Evolutionary conservation across 2,113 vertebrate genomes (phyloP).

Genomic region (Rhinopomastus cyanomelas): DNA sequence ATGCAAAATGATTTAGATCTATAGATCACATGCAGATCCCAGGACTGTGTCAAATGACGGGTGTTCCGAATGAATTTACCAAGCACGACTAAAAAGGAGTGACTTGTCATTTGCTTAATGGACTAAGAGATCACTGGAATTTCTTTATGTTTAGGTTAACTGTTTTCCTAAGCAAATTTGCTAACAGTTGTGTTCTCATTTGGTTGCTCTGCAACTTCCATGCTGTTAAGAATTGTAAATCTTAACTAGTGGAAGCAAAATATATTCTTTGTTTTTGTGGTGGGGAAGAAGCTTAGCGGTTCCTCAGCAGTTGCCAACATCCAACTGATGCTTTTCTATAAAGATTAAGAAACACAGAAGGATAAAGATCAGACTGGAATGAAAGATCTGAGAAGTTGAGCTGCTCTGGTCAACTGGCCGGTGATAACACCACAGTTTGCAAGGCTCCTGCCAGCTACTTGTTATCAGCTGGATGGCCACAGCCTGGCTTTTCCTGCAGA

Average conservation of each 20-base stretch:
- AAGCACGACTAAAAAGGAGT: neutral
- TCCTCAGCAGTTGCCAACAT: neutral
- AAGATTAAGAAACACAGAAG: neutral
- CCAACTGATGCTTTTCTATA: neutral
- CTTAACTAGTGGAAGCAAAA: neutral
- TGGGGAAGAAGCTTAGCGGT: neutral
- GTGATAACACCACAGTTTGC: neutral
- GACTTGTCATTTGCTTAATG: neutral
- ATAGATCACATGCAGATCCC: neutral
- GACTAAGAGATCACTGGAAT: neutral
- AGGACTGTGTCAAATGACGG: neutral
- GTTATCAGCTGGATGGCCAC: neutral
- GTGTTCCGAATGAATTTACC: neutral
- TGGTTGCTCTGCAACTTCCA: neutral
- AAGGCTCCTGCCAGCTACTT: neutral
- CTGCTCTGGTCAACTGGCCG: neutral
- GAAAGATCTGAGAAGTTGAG: neutral
- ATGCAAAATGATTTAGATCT: neutral
- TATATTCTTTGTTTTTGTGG: neutral
- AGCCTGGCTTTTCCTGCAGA: neutral
- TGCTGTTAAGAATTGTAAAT: neutral
- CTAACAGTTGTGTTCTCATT: neutral
- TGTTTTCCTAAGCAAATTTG: neutral
- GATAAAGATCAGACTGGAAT: neutral
- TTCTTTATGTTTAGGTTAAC: neutral